Conservation (phyloP, 2,113 vertebrate genomes). For the Polypterus senegalus region DNA sequence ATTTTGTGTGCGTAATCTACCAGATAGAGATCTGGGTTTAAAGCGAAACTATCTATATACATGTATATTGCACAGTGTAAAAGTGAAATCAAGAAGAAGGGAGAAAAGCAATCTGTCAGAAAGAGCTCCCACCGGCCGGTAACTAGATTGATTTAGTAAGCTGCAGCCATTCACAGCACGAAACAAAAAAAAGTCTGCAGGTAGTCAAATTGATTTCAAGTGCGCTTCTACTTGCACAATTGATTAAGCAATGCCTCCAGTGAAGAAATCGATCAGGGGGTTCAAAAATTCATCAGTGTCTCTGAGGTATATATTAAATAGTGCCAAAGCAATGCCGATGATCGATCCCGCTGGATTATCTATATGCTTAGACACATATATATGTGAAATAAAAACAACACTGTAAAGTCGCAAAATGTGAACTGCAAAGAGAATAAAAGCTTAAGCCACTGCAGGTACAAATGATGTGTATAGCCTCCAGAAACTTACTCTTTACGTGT, state of each 20-base stretch:
- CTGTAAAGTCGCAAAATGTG: no score
- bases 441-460: no score
- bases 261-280: background rate
- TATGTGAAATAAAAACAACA: no score
- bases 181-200: background rate
- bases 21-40: no score
- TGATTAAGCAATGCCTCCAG: background rate
- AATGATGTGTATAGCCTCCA: no score
- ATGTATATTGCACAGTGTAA: no score
- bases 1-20: no score
- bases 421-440: no score
- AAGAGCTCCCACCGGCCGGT: background rate
- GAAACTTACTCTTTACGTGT: no score
- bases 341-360: background rate
- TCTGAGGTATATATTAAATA: background rate
- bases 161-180: background rate
- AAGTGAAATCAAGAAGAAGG: no score
- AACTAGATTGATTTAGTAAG: background rate
- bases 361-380: background rate
- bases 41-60: no score
- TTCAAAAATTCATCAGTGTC: background rate
- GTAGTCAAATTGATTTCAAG: constrained; percentile 1
- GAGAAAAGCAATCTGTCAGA: background rate
- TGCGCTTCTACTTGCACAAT: background rate
- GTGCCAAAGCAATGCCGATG: background rate